Conservation (phyloP, 2,888 invertebrate species). For the Trisateles emortualis region DNA sequence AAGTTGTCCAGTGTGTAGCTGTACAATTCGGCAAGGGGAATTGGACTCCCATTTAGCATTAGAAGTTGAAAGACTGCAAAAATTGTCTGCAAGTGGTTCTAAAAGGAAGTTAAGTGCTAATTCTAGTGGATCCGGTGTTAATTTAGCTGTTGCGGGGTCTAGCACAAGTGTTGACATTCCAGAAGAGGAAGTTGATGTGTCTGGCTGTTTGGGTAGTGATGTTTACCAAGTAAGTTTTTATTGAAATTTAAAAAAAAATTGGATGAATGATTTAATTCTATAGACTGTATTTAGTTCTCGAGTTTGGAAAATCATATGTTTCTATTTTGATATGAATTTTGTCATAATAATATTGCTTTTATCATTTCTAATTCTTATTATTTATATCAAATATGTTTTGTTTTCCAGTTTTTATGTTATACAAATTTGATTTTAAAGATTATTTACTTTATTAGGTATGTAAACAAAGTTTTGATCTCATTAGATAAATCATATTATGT, state of each 20-base stretch:
- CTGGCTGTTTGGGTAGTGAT: slow-evolving; percentile 78
- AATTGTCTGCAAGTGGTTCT: slow-evolving; percentile 65
- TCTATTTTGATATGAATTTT: too few relatives aligned
- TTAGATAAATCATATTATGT: too few relatives aligned
- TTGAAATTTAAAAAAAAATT: background rate
- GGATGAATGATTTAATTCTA: background rate
- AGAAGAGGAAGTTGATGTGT: slow-evolving; percentile 72
- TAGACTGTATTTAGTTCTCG: background rate
- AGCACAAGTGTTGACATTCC: slow-evolving; percentile 49
- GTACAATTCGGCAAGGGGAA: slow-evolving; percentile 93
- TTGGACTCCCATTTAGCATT: slow-evolving; percentile 93
- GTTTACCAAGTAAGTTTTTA: slow-evolving; percentile 72
- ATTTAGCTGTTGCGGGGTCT: slow-evolving; percentile 49
- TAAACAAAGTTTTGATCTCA: too few relatives aligned
- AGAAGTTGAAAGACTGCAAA: slow-evolving; percentile 88
- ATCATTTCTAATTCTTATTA: too few relatives aligned
- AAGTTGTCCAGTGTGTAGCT: slow-evolving; percentile 96
- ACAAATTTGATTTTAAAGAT: too few relatives aligned
- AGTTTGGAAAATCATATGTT: background rate
- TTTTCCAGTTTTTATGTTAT: too few relatives aligned
- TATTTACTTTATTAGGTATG: too few relatives aligned
- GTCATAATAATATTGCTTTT: too few relatives aligned
- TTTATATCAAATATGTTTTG: too few relatives aligned
- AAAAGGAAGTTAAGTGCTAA: slow-evolving; percentile 75
- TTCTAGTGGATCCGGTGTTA: slow-evolving; percentile 60